These are phyloP conservation scores for Lytechinus variegatus DNA, from an alignment of 35 echinoderm and acorn worm genomes.

Conservation along the genomic window DNA sequence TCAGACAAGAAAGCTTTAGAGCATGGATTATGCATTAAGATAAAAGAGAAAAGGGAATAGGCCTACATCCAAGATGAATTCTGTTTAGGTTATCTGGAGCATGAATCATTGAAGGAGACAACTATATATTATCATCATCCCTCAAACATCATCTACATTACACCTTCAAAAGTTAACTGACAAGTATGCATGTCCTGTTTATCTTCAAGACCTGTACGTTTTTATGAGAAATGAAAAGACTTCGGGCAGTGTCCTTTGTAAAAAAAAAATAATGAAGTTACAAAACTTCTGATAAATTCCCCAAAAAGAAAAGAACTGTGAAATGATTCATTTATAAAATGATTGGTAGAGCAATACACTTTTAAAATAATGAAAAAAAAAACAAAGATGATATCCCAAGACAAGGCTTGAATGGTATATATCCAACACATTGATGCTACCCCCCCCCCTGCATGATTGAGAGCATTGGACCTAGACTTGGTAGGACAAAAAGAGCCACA, in stretches of 20 bases:
- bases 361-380: not conserved
- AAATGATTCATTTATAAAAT: not conserved
- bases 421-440: too few species aligned
- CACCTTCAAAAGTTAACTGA: not conserved
- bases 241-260: not conserved
- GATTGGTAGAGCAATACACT: not conserved
- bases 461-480: too few species aligned
- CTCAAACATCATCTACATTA: not conserved
- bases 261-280: not conserved
- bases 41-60: not conserved
- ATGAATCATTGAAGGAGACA: not conserved
- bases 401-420: too few species aligned
- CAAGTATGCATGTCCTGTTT: not conserved
- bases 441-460: too few species aligned
- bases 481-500: too few species aligned
- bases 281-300: not conserved
- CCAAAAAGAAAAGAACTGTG: not conserved
- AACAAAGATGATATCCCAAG: not conserved
- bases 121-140: not conserved
- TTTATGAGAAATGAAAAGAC: not conserved
- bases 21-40: conserved; percentile 3
- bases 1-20: not conserved
- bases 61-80: not conserved
- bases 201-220: not conserved
- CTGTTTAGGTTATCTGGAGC: not conserved